These are phyloP conservation scores for Dromas ardeola DNA, from an alignment of 2,113 vertebrate species.

Conservation along the genomic window DNA sequence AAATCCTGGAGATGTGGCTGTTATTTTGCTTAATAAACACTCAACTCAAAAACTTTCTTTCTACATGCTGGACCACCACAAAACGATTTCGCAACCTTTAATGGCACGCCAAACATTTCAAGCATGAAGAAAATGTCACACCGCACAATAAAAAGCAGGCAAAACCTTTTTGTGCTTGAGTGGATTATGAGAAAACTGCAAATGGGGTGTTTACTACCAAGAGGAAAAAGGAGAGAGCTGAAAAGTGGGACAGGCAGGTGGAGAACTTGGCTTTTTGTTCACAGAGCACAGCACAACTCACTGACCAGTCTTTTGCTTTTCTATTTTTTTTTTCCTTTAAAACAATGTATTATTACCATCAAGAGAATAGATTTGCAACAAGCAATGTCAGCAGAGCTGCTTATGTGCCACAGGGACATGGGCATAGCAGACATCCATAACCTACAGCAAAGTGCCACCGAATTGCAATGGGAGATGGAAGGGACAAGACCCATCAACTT, in stretches of 20 bases:
- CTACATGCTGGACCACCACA: background rate
- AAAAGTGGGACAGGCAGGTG: background rate
- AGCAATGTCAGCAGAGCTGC: background rate
- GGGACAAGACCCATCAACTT: background rate
- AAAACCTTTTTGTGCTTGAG: constrained; percentile 8
- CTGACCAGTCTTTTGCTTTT: background rate
- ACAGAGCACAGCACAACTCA: background rate
- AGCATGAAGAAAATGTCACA: constrained; percentile 37
- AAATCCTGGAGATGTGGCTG: background rate
- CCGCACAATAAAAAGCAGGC: constrained; percentile 1
- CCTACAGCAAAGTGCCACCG: background rate
- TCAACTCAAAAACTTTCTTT: constrained; percentile 6
- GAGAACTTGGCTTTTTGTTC: background rate
- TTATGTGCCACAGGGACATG: rapidly evolving
- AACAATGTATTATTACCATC: background rate
- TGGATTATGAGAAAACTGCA: constrained; percentile 15
- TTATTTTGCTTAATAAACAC: constrained; percentile 4
- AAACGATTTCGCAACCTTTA: constrained; percentile 3
- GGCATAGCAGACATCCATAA: background rate
- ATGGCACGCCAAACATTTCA: constrained; percentile 1
- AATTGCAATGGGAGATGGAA: background rate
- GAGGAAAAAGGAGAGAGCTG: background rate
- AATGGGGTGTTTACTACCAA: background rate
- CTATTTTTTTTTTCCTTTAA: background rate
- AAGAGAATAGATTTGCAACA: background rate